Percentiles rank a stretch among this genome's conserved stretches.
These are phyloP conservation scores for Cacoxenus indagator DNA, from an alignment of 2,888 invertebrate species.

Conservation along the genomic window DNA sequence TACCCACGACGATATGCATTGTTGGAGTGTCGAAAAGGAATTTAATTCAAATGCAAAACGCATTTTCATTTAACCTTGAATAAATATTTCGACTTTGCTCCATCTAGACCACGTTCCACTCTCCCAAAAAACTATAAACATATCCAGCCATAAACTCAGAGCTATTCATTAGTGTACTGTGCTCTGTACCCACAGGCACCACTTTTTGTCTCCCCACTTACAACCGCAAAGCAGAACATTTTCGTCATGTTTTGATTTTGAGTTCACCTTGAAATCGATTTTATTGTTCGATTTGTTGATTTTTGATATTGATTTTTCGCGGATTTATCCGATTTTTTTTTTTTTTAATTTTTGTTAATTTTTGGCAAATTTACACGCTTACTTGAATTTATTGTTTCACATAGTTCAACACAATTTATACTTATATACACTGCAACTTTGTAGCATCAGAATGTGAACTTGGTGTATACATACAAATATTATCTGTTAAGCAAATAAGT, in stretches of 20 bases:
- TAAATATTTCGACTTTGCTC: background rate
- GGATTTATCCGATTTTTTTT: background rate
- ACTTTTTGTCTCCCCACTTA: background rate
- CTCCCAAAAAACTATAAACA: too few relatives aligned
- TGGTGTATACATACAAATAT: too few relatives aligned
- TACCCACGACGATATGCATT: too few relatives aligned
- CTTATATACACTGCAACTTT: background rate
- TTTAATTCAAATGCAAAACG: background rate
- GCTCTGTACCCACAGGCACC: background rate
- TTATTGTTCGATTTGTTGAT: background rate
- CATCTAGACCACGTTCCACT: too few relatives aligned
- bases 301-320: background rate
- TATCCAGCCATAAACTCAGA: background rate
- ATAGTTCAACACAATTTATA: background rate
- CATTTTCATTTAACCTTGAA: background rate
- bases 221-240: background rate
- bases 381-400: slow-evolving; percentile 15
- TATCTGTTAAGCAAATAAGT: too few relatives aligned
- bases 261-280: slow-evolving; percentile 22
- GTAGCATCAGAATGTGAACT: too few relatives aligned
- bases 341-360: slow-evolving; percentile 11
- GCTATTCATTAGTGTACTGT: background rate
- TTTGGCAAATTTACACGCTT: slow-evolving; percentile 14
- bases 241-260: slow-evolving; percentile 9
- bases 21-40: background rate